Evolutionary conservation across 2,113 vertebrate genomes (phyloP), one percentile per base, ranked within the genome.

Genomic region (Saimiri boliviensis): DNA sequence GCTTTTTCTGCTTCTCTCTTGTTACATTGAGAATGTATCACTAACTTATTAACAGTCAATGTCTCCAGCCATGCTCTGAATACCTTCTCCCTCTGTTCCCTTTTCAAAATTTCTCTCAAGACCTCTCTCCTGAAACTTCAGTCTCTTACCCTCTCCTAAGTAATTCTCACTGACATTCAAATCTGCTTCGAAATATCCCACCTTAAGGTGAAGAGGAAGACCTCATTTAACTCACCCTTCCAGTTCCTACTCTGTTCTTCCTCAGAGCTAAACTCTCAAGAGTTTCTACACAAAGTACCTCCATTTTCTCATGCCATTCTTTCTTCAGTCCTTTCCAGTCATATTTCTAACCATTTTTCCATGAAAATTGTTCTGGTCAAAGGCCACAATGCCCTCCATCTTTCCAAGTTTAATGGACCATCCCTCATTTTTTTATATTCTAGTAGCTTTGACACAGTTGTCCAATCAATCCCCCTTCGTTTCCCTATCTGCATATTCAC

Each of bases 201-300:
- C 19, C 10, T 49, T 10, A 13, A 14, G 2, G 1, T 5, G 8
- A 5, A 25, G 8, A 8, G 25, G 16, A 54, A 20, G 1, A 49
- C 23, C 8, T 68, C 47, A 30, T 27, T 2, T 47, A 35, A 35
- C 8, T 86, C 74, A 45, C 2, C 42, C 6, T 10, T 73, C 77
- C 1, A 9, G 25, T 56, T 56, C 14, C 42, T 74, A 27, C 45
- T 49, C 56, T 54, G 8, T 10, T 40, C 40, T 68, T 37, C 40
- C 7, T 68, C 52, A 47, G 1, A 20, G 23, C 60, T 54, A 68
- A 32, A 81, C 8, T 52, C 17, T 35, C 47, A 42, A 63, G n/a
- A 49, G 32, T 52, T 58, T 86, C 45, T 70, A 27, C 9, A 35
- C 19, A 86, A 52, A 66, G 7, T 16, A 42, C 20, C 14, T 35